Conservation (phyloP, 2,113 vertebrate genomes). For the Kryptolebias marmoratus region DNA sequence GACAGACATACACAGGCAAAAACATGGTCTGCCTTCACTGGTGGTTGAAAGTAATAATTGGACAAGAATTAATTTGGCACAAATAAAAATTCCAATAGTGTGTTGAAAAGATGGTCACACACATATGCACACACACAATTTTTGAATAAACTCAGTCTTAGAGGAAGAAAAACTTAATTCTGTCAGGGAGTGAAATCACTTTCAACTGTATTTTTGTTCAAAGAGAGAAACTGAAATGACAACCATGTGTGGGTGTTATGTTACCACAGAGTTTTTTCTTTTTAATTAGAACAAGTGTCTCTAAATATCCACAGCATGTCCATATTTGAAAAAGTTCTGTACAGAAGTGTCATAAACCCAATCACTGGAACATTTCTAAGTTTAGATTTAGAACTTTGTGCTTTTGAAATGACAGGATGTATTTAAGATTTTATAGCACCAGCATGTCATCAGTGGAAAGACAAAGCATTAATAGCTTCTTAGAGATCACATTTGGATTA, state of each 20-base stretch:
- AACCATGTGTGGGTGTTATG: conserved; percentile 6
- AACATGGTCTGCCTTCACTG: too few species aligned
- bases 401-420: too few species aligned
- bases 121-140: not conserved
- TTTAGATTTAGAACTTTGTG: too few species aligned
- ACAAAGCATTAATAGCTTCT: too few species aligned
- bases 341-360: not conserved
- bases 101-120: not conserved
- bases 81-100: not conserved
- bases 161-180: not conserved
- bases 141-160: not conserved
- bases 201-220: not conserved
- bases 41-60: conserved; percentile 3
- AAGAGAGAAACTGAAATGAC: conserved; percentile 6
- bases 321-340: not conserved
- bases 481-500: too few species aligned
- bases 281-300: conserved; percentile 12
- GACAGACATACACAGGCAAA: too few species aligned
- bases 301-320: not conserved
- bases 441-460: too few species aligned
- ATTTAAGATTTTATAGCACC: too few species aligned
- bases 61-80: conserved; percentile 1
- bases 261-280: not conserved
- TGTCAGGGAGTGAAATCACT: not conserved
- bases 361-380: not conserved